Evolutionary conservation across 2,113 vertebrate genomes (phyloP).

Genomic region (Sphaerodactylus townsendi): DNA sequence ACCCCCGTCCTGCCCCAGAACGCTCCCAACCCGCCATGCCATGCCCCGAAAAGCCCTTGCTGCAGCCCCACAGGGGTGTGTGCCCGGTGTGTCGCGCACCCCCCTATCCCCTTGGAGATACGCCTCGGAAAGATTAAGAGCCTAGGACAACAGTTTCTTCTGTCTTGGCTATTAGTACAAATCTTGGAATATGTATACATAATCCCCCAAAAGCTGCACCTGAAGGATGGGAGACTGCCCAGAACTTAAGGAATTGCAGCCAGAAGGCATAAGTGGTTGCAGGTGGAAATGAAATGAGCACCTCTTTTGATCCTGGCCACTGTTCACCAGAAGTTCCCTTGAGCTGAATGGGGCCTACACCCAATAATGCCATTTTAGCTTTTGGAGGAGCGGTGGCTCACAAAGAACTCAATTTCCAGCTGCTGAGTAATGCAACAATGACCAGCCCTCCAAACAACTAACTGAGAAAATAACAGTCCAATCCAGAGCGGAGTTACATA

Average conservation of each 20-base stretch:
- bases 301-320: neutral
- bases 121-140: neutral
- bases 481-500: too few relatives aligned
- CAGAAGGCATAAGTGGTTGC: neutral
- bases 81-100: too few relatives aligned
- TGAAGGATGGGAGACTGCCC: neutral
- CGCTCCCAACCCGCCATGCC: too few relatives aligned
- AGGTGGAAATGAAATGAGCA: neutral
- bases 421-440: neutral
- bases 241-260: neutral
- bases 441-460: too few relatives aligned
- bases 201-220: too few relatives aligned
- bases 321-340: neutral
- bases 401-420: neutral
- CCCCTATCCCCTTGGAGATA: too few relatives aligned
- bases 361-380: neutral
- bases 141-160: neutral
- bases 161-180: neutral
- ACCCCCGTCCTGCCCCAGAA: too few relatives aligned
- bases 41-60: too few relatives aligned
- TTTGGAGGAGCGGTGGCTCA: neutral
- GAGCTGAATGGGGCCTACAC: neutral
- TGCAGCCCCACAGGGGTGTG: too few relatives aligned
- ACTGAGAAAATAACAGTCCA: too few relatives aligned
- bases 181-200: neutral